Conservation (phyloP, 2,888 invertebrate genomes). For the Eupeodes latifasciatus region DNA sequence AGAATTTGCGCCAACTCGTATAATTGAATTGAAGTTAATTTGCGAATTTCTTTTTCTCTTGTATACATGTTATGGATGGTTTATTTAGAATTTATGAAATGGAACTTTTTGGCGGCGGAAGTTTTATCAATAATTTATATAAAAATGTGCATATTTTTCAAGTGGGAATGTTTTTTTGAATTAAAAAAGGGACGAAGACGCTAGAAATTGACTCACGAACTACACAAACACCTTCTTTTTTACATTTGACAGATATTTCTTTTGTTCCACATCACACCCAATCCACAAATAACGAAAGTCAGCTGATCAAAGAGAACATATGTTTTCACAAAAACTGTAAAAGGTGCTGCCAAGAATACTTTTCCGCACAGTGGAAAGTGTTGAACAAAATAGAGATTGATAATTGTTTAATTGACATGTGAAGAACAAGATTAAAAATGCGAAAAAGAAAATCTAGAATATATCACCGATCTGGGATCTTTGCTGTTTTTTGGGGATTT, state of each 20-base stretch:
- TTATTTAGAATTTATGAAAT: background rate
- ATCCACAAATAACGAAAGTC: background rate
- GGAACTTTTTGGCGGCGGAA: background rate
- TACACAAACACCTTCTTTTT: background rate
- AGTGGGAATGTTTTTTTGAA: background rate
- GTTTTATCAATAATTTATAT: background rate
- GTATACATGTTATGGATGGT: conserved; percentile 79
- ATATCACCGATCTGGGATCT: no score
- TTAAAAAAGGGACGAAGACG: background rate
- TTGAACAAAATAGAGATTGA: background rate
- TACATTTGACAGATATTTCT: background rate
- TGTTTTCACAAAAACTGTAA: background rate
- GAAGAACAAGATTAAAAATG: no score
- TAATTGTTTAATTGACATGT: no score
- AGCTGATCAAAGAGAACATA: background rate
- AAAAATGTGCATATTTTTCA: conserved; percentile 10
- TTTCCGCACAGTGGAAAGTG: no score
- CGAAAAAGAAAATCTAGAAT: no score
- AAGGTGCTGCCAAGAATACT: no score
- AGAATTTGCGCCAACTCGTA: conserved; percentile 87
- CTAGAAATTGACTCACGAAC: background rate
- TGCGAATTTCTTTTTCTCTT: conserved; percentile 88
- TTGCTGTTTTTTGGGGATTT: no score
- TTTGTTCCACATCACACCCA: background rate
- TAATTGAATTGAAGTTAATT: conserved; percentile 87